phyloP scores from a whole-genome alignment of 2,113 vertebrate genomes.

The Platycercus adscitus region DNA sequence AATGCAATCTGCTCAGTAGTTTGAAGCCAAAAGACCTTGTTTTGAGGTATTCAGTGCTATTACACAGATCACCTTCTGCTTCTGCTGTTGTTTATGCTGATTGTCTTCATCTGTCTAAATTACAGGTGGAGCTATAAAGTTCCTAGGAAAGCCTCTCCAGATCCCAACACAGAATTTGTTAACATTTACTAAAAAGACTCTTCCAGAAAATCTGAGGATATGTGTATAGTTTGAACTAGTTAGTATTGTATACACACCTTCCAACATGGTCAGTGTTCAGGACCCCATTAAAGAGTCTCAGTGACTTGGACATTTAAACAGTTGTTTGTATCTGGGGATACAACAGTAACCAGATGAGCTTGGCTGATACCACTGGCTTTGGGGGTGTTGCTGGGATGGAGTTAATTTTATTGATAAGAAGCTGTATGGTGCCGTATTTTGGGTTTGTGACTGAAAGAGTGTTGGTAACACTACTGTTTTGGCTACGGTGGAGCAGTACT shows the following conservation, averaged over 20 bases:
- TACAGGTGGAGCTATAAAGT: constrained; percentile 13
- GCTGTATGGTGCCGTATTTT: not conserved
- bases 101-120: constrained; percentile 29
- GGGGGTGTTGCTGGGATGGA: not conserved
- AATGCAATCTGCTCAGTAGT: constrained; percentile 39
- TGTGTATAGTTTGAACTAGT: not conserved
- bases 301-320: not conserved
- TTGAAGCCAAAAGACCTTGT: constrained; percentile 46
- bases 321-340: not conserved
- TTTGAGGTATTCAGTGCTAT: constrained; percentile 3
- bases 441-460: not conserved
- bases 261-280: not conserved
- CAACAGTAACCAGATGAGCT: not conserved
- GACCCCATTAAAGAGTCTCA: not conserved
- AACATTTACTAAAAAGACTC: not conserved
- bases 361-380: not conserved
- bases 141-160: not conserved
- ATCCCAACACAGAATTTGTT: not conserved
- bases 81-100: constrained; percentile 27
- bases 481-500: not conserved
- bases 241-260: not conserved
- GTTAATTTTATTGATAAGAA: not conserved
- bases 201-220: not conserved
- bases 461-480: not conserved
- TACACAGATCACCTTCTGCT: constrained; percentile 45